Conservation (phyloP, 1,140 invertebrate species). For the Trichonephila inaurata region DNA sequence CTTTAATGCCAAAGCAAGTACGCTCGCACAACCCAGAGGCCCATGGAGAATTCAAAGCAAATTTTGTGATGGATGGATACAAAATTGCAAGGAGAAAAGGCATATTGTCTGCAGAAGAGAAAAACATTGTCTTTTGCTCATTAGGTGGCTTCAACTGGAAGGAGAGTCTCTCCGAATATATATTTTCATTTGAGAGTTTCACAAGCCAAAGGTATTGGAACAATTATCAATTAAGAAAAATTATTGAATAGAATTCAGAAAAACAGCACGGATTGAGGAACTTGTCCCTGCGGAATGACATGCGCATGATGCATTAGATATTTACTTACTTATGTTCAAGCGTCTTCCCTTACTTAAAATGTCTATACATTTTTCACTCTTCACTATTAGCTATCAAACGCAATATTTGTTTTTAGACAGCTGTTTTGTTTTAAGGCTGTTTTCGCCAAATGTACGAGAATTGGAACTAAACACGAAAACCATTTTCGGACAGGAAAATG, state of each 20-base stretch:
- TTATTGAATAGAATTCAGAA: neutral
- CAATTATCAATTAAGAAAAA: constrained; percentile 43
- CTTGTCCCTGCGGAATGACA: neutral
- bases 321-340: neutral
- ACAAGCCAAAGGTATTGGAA: neutral
- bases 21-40: neutral
- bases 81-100: constrained; percentile 52
- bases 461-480: too few species aligned
- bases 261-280: neutral
- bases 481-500: too few species aligned
- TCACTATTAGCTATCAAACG: too few species aligned
- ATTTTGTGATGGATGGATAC: constrained; percentile 65
- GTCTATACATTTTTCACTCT: too few species aligned
- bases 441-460: too few species aligned
- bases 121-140: constrained; percentile 65
- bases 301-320: neutral
- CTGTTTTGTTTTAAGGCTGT: too few species aligned
- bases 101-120: constrained; percentile 22
- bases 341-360: too few species aligned
- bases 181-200: constrained; percentile 46
- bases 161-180: neutral
- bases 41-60: constrained; percentile 24
- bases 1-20: constrained; percentile 73
- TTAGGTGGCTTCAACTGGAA: constrained; percentile 35
- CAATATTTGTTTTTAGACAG: too few species aligned